Base-by-base conservation (phyloP, 2,888 invertebrate genomes). In the Aphidoletes aphidimyza region DNA sequence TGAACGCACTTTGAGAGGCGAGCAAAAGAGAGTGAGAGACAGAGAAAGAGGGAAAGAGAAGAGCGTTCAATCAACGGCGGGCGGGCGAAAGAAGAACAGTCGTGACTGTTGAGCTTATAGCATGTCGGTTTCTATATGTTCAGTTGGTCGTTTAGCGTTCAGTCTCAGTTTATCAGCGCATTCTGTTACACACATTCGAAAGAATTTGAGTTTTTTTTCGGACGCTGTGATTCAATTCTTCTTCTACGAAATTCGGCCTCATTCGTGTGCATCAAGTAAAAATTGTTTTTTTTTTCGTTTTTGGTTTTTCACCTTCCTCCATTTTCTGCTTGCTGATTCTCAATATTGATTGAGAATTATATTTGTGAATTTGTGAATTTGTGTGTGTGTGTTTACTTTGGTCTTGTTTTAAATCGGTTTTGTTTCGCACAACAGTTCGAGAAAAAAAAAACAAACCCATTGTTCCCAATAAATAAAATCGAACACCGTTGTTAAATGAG, bases 141-240 rank as follows among this genome's bases (percentile, higher is more conserved):
- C 69, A 6, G 11, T 30, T 30, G 34, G 14, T 69, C 17, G 69
- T 69, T 69, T 14, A 69, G 69, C 17, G 69, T 69, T 69, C 34
- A 69, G 69, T 69, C 34, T 11, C 11, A 69, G 30, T 69, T 69
- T 69, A 69, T 69, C 69, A 69, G 69, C 30, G 69, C 30, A 69
- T 69, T 69, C 69, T 69, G 14, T 14, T 30, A n/a, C 69, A 69
- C 69, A 69, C 30, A 69, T 69, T 69, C 69, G 69, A 30, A 26
- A 26, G 22, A 11, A 54, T 22, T 11, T 30, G 2, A 30, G 26
- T 30, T 30, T 30, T 30, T 30, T 14, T 30, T 30, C 69, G 69
- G 17, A 22, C 3, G 22, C 22, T 1, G 54, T 22, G 54, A 47
- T 47, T 47, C 54, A 22, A 54, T 69, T 30, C 17, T 30, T n/a